Base-by-base conservation (phyloP, 2,797 vertebrate genomes). In the Pangasius larnaudii region DNA sequence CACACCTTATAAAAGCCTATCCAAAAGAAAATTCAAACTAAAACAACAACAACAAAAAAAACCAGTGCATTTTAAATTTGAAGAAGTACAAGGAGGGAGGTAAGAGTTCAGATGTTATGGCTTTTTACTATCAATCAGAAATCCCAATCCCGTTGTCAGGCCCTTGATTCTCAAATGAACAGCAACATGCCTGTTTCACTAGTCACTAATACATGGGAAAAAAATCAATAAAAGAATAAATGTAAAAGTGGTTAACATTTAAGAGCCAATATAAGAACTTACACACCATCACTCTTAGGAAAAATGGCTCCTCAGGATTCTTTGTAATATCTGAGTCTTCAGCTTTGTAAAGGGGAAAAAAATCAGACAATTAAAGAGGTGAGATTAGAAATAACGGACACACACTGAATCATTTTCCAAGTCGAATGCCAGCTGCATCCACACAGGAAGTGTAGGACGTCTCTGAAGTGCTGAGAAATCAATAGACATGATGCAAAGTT, bases 371-470 rank as follows among this genome's bases (percentile, higher is more conserved):
- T 79, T 79, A 53, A 79, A 79, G 49, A 79, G 19, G 30, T 18
- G n/a, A 79, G 19, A 79, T 79, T 56, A 79, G 77, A 33, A 79
- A 79, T 36, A 79, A 58, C 1, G 19, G 30, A 58, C n/a, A 22
- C 8, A 56, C 6, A 4, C n/a, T 33, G n/a, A 11, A 56, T 79
- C 36, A 61, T 61, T 42, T 61, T 61, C 56, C 36, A 80, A 80
- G 13, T 19, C 3, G 10, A 36, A 59, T 24, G 72, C 84, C 87
- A 83, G 46, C n/a, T 49, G 84, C 56, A 51, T 53, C n/a, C 67
- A 77, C 71, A 81, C 42, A 87, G 81, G 87, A 90, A 80, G 67
- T 69, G 87, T 39, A 86, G 89, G 86, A 90, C 49, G 87, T 22
- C 74, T 80, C 14, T 33, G 46, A 77, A 36, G 36, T 72, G 72